Percentiles rank a stretch among this genome's conserved stretches.
Conservation (phyloP, 1,140 invertebrate genomes). For the Penaeus indicus region DNA sequence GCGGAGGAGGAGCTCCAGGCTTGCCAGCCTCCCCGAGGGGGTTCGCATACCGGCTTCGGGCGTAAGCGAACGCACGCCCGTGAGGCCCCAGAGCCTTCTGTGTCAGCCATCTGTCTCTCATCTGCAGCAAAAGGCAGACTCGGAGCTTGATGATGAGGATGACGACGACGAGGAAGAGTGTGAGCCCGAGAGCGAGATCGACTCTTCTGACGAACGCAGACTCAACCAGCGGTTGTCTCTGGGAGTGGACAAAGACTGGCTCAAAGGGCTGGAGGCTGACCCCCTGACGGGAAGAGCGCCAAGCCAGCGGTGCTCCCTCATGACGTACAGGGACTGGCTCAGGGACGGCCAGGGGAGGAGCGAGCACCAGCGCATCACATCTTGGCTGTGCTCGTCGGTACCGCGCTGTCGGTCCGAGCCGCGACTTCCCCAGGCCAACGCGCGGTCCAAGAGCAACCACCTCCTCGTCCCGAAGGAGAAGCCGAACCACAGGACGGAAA, state of each 20-base stretch:
- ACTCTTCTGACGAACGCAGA: background rate
- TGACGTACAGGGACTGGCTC: constrained; percentile 35
- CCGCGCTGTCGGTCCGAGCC: constrained; percentile 7
- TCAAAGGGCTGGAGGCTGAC: background rate
- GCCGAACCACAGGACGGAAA: background rate
- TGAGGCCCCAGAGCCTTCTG: too few relatives aligned
- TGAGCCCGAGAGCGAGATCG: too few relatives aligned
- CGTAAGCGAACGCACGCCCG: too few relatives aligned
- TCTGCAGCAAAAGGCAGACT: too few relatives aligned
- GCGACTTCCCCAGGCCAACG: constrained; percentile 23
- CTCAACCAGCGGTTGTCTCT: background rate
- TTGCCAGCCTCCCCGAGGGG: too few relatives aligned
- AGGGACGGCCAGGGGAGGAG: constrained; percentile 8
- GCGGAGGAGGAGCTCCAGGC: too few relatives aligned
- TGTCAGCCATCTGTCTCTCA: too few relatives aligned
- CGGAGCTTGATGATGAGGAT: too few relatives aligned
- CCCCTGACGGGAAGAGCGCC: background rate
- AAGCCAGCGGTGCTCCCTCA: background rate
- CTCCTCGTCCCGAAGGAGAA: background rate
- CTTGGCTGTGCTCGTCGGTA: background rate
- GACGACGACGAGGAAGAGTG: too few relatives aligned
- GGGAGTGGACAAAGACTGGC: background rate
- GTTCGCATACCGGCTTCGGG: too few relatives aligned
- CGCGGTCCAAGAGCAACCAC: background rate
- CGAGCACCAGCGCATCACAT: background rate